Conservation (phyloP, 2,888 invertebrate species). For the Taphrorychus bicolor region DNA sequence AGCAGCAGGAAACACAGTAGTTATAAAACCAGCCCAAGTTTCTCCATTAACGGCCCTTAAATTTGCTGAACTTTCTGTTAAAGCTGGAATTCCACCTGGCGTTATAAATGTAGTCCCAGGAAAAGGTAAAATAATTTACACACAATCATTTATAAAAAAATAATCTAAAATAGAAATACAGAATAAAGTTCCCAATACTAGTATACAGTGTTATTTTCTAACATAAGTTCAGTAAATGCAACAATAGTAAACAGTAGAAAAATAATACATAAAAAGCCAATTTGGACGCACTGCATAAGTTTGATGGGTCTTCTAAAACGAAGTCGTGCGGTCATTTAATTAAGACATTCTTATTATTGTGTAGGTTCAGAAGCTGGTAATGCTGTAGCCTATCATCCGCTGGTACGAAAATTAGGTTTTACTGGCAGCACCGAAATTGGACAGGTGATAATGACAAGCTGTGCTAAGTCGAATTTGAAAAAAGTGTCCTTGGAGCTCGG, state of each 20-base stretch:
- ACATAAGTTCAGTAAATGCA: too few species aligned
- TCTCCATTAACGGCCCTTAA: conserved; percentile 94
- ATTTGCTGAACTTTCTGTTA: conserved; percentile 88
- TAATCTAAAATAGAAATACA: too few species aligned
- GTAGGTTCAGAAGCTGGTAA: conserved; percentile 80
- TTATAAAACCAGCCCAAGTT: conserved; percentile 93
- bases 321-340: too few species aligned
- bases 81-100: conserved; percentile 94
- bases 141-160: too few species aligned
- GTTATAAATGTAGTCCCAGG: conserved; percentile 94
- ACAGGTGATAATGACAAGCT: conserved; percentile 89
- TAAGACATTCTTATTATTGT: not conserved
- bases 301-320: too few species aligned
- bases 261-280: not conserved
- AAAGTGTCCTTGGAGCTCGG: conserved; percentile 94
- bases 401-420: conserved; percentile 91
- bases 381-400: conserved; percentile 84
- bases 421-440: conserved; percentile 96
- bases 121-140: too few species aligned
- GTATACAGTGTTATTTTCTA: too few species aligned
- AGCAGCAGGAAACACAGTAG: conserved; percentile 95
- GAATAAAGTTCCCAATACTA: too few species aligned
- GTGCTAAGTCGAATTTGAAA: conserved; percentile 90
- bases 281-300: too few species aligned
- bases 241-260: too few species aligned